phyloP scores from a whole-genome alignment of 2,888 invertebrate species.

The Tetranychus piercei region DNA sequence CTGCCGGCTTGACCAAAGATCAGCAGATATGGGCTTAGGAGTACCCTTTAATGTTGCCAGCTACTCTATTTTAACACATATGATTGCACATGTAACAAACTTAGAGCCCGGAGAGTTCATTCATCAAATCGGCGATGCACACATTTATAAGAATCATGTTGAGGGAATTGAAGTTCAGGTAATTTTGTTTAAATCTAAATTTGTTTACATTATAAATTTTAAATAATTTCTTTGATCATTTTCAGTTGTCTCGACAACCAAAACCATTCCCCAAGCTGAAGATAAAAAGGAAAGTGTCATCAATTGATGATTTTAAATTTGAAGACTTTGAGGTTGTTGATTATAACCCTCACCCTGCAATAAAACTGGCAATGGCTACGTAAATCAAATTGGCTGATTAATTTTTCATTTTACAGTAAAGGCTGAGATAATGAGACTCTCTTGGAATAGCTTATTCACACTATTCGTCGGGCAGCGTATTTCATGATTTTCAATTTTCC shows the following conservation, averaged over 20 bases:
- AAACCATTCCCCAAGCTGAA: slow-evolving; percentile 59
- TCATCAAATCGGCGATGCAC: slow-evolving; percentile 70
- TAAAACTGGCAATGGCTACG: slow-evolving; percentile 81
- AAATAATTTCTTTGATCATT: background rate
- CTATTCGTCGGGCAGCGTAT: no score
- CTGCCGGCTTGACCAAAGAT: slow-evolving; percentile 82
- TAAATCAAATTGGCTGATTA: slow-evolving; percentile 30
- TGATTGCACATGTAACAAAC: slow-evolving; percentile 87
- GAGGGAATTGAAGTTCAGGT: slow-evolving; percentile 60
- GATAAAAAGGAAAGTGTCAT: slow-evolving; percentile 48
- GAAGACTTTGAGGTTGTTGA: slow-evolving; percentile 67
- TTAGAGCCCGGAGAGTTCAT: slow-evolving; percentile 82
- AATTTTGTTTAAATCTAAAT: slow-evolving; percentile 1
- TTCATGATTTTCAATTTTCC: no score
- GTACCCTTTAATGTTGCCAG: slow-evolving; percentile 97
- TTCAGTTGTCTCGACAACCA: slow-evolving; percentile 49
- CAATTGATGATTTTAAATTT: slow-evolving; percentile 63
- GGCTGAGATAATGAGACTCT: no score
- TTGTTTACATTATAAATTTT: slow-evolving; percentile 2
- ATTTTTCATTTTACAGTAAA: background rate
- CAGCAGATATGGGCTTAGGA: slow-evolving; percentile 79
- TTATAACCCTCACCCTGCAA: slow-evolving; percentile 72
- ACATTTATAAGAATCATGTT: slow-evolving; percentile 77
- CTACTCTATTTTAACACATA: slow-evolving; percentile 74
- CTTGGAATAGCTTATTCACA: no score